Percentiles rank a stretch among this genome's conserved stretches.
Evolutionary conservation across 2,797 vertebrate genomes (phyloP).

Genomic region (Euthynnus affinis): DNA sequence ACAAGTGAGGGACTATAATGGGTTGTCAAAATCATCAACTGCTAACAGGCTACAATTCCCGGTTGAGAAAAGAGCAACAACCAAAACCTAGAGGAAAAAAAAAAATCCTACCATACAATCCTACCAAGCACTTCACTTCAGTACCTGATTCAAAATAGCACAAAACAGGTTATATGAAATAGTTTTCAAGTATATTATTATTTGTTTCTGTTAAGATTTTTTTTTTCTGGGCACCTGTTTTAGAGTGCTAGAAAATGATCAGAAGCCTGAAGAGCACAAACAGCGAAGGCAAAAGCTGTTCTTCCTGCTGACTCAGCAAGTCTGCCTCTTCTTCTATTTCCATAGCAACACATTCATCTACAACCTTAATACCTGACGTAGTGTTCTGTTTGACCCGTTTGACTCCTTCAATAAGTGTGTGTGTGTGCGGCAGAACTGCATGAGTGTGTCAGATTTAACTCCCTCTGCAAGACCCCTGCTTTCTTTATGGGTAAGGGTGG

Average conservation of each 20-base stretch:
- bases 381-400: constrained; percentile 57
- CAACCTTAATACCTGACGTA: constrained; percentile 52
- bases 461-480: constrained; percentile 36
- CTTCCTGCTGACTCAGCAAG: constrained; percentile 73
- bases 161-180: background rate
- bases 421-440: constrained; percentile 20
- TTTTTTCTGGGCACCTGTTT: background rate
- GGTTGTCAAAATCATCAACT: constrained; percentile 13
- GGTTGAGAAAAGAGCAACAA: constrained; percentile 6
- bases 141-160: background rate
- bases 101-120: background rate
- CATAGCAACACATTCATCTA: constrained; percentile 77
- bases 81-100: background rate
- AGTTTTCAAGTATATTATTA: background rate
- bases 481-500: constrained; percentile 16
- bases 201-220: background rate
- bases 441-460: constrained; percentile 60
- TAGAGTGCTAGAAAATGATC: background rate
- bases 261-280: constrained; percentile 49
- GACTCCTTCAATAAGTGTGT: constrained; percentile 46
- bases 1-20: background rate
- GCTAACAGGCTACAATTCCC: constrained; percentile 24
- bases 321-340: constrained; percentile 62
- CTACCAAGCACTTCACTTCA: background rate
- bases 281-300: constrained; percentile 31